Conservation (phyloP, 2,888 invertebrate genomes). For the Parapristionchus giblindavisi region DNA sequence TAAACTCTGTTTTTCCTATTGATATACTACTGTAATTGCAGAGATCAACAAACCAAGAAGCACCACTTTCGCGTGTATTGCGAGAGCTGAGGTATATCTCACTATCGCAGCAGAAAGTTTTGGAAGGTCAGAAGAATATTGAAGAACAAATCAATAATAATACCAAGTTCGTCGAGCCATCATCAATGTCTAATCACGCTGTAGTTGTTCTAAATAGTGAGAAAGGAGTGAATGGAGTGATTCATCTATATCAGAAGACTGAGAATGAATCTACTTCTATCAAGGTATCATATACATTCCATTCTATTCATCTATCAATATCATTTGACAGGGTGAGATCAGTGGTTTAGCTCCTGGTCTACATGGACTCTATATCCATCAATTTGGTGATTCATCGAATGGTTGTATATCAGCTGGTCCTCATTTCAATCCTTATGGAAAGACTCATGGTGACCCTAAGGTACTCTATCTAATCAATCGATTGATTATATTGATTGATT, state of each 20-base stretch:
- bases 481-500: neutral
- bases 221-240: conserved; percentile 53
- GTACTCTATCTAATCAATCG: conserved; percentile 39
- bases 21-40: no score
- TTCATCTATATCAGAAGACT: conserved; percentile 55
- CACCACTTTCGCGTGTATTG: no score
- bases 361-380: conserved; percentile 70
- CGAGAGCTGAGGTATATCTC: no score
- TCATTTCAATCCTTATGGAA: conserved; percentile 70
- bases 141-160: no score
- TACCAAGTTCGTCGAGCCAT: no score
- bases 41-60: no score
- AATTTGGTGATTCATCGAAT: conserved; percentile 67
- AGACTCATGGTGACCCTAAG: conserved; percentile 69
- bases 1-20: no score
- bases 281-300: neutral
- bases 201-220: conserved; percentile 62
- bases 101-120: no score
- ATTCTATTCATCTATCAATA: no score
- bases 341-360: conserved; percentile 63
- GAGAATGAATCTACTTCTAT: conserved; percentile 10
- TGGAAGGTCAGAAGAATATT: no score
- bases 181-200: conserved; percentile 55
- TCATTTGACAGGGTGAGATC: conserved; percentile 65
- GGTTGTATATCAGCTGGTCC: conserved; percentile 70